Evolutionary conservation across 2,888 invertebrate genomes (phyloP).

Genomic region (Mythimna loreyi): DNA sequence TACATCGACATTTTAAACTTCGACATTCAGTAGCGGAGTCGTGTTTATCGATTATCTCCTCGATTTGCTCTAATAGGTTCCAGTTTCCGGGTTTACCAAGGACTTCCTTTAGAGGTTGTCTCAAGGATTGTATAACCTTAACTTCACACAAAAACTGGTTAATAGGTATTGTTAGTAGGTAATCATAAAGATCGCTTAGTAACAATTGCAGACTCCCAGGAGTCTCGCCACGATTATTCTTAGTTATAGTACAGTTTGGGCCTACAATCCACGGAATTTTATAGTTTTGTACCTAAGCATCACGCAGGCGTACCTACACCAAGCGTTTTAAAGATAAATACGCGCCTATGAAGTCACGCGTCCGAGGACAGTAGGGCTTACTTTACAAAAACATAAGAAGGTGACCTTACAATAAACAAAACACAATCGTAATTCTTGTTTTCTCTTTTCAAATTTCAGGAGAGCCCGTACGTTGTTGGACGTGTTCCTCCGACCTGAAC

Average conservation of each 20-base stretch:
- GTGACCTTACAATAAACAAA: slow-evolving; percentile 2
- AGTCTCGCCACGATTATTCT: background rate
- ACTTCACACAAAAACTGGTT: slow-evolving; percentile 1
- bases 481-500: slow-evolving; percentile 94
- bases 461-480: slow-evolving; percentile 93
- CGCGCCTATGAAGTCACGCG: too few relatives aligned
- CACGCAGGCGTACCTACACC: too few relatives aligned
- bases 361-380: too few relatives aligned
- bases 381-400: too few relatives aligned
- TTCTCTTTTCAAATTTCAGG: slow-evolving; percentile 85
- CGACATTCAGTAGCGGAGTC: too few relatives aligned
- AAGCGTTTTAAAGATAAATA: too few relatives aligned
- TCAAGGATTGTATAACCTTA: slow-evolving; percentile 12
- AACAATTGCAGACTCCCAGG: background rate
- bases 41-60: background rate
- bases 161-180: background rate
- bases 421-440: slow-evolving; percentile 13
- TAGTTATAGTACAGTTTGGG: too few relatives aligned
- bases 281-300: too few relatives aligned
- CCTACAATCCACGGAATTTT: too few relatives aligned
- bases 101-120: slow-evolving; percentile 3
- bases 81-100: slow-evolving; percentile 14
- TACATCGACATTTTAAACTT: too few relatives aligned
- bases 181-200: background rate
- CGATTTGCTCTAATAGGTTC: background rate